A percentile compares a stretch with the other conserved stretches of the same genome.
Evolutionary conservation across 2,888 invertebrate genomes (phyloP).

Genomic region (Scaptomyza tumidula): DNA sequence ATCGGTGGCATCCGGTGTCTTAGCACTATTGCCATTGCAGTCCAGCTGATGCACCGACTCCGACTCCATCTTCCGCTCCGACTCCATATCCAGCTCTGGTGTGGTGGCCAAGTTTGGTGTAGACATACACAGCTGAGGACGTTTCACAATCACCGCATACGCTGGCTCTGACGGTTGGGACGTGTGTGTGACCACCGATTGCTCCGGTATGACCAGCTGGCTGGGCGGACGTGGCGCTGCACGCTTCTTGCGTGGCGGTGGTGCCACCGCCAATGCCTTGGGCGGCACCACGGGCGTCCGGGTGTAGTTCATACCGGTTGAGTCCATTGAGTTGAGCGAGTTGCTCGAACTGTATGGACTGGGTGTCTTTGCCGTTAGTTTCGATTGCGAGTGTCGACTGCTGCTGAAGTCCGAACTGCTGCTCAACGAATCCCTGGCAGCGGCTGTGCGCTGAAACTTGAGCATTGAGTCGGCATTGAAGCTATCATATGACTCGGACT

Average conservation of each 20-base stretch:
- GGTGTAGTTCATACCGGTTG: slow-evolving; percentile 83
- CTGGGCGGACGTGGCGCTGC: slow-evolving; percentile 83
- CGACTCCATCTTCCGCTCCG: slow-evolving; percentile 4
- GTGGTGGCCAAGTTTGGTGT: slow-evolving; percentile 80
- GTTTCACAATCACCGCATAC: slow-evolving; percentile 67
- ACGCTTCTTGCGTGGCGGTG: slow-evolving; percentile 84
- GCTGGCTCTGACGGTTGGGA: slow-evolving; percentile 50
- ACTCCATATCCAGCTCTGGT: slow-evolving; percentile 22
- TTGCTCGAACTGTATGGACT: slow-evolving; percentile 85
- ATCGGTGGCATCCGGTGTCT: slow-evolving; percentile 41
- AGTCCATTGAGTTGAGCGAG: slow-evolving; percentile 84
- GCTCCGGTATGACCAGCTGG: slow-evolving; percentile 82
- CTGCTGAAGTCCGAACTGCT: slow-evolving; percentile 84
- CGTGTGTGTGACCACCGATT: slow-evolving; percentile 49
- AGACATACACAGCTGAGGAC: slow-evolving; percentile 82
- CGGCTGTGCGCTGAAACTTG: slow-evolving; percentile 81
- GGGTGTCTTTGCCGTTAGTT: slow-evolving; percentile 83
- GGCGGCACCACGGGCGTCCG: slow-evolving; percentile 75
- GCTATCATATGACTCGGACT: slow-evolving; percentile 83
- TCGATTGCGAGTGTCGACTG: slow-evolving; percentile 82
- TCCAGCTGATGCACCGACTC: slow-evolving; percentile 66
- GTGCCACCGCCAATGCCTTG: slow-evolving; percentile 60
- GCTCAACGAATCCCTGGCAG: slow-evolving; percentile 82
- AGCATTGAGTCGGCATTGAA: slow-evolving; percentile 83
- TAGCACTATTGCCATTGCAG: slow-evolving; percentile 80